A percentile compares a stretch with the other conserved stretches of the same genome.
These are phyloP conservation scores for Spongilla lacustris DNA, from an alignment of 37 sponge, comb jelly and placozoan genomes.

Conservation along the genomic window DNA sequence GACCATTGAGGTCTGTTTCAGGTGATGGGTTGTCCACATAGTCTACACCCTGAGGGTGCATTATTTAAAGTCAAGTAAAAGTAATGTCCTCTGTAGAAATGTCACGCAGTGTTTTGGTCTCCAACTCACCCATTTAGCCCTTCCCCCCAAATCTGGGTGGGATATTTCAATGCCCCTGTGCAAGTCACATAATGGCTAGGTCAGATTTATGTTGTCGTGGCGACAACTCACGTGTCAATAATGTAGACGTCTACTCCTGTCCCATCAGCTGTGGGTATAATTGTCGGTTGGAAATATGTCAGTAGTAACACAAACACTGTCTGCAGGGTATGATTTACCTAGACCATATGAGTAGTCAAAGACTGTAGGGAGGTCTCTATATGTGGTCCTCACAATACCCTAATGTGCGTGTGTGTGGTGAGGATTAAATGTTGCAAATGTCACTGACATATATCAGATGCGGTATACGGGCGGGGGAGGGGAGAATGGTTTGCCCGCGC, in stretches of 20 bases:
- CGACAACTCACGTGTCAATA: conserved; percentile 66
- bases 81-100: no score
- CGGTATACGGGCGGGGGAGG: no score
- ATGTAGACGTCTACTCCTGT: conserved; percentile 65
- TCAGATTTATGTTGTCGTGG: no score
- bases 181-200: no score
- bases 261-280: conserved; percentile 32
- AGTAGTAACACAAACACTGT: no score
- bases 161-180: conserved; percentile 51
- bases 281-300: no score
- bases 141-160: conserved; percentile 63
- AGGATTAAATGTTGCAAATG: no score
- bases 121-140: conserved; percentile 30
- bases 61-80: no score
- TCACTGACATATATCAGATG: no score
- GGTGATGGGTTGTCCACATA: conserved; percentile 49
- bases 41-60: conserved; percentile 34
- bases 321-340: no score
- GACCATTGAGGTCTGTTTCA: conserved; percentile 62
- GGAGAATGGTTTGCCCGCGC: no score
- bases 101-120: neutral
- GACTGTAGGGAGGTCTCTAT: neutral
- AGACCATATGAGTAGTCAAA: neutral
- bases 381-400: neutral
- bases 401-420: no score